Base-by-base conservation (phyloP, 2,113 vertebrate species). In the Carlito syrichta region DNA sequence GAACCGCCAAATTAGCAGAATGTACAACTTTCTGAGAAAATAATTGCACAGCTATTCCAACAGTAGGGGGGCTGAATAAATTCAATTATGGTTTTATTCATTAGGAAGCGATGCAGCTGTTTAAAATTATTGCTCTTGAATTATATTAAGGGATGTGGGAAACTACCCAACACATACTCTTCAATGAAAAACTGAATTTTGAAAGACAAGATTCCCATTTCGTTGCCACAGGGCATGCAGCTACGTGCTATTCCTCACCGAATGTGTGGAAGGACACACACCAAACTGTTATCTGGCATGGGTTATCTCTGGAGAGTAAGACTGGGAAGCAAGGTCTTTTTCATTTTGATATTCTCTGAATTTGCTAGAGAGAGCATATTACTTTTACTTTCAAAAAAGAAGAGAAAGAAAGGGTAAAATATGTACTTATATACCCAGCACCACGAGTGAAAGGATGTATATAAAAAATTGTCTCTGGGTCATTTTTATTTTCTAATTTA, bases 301-400 rank as follows among this genome's bases (percentile, higher is more conserved):
- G 23, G 38, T 79, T 43, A 50, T 77, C 76, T 86, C 71, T 73
- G 23, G 35, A 54, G 54, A 83, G 52, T 38, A 17, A 68, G 3
- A 43, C 0, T n/a, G 56, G 35, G 4, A 6, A 22, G 8, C 20
- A 20, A 52, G 3, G 12, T 94, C 30, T 32, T 77, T 91, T 86
- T 32, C 40, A 62, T 68, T 89, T 90, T 94, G 76, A 60, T 85
- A 27, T 50, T 96, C 43, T 66, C 86, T 92, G 23, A 77, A 91
- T 48, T 95, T 92, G 68, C 38, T 76, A 58, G 1, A 71, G 45
- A 91, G 11, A 60, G 27, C 25, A 48, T 54, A 71, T 32, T 86
- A 93, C 76, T 89, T 93, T 89, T 85, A 84, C 10, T 95, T 97
- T 96, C 92, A 32, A 81, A 92, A 73, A 78, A 19, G 25, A 50